Base-by-base conservation (phyloP, 2,113 vertebrate genomes). In the Mastomys coucha region DNA sequence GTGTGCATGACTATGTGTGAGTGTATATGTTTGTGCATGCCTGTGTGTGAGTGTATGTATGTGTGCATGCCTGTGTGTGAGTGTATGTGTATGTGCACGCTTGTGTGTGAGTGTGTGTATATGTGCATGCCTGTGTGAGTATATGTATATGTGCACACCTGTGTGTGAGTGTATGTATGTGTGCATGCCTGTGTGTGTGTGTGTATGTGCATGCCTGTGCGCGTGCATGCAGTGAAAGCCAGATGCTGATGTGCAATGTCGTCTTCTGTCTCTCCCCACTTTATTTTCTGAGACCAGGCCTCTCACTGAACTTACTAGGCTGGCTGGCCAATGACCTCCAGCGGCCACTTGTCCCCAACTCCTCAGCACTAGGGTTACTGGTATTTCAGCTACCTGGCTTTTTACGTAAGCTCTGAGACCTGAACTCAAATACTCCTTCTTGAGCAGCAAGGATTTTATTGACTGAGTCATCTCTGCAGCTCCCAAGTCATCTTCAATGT, bases 31-130 rank as follows among this genome's bases (percentile, higher is more conserved):
- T 12, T 77, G 22, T 24, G 22, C 12, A 16, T 63, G 7, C 60
- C 45, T 45, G 49, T 49, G 42, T 53, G 45, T 51, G 77, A 3
- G 5, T 45, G 45, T 5, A 3, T 45, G 45, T 45, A 3, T 58
- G 56, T 58, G 56, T 45, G 45, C 3, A 5, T 51, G 42, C 6
- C 45, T 45, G 45, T 45, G 45, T 45, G 45, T 45, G 45, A 1
- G 2, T 19, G 28, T 31, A 7, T 10, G 2, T 2, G 45, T 33
- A 5, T 8, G 16, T 24, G 24, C 16, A 24, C 22, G 76, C 0
- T 0, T 22, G 6, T 39, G 58, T 85, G 60, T 63, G 22, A 22
- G 58, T 22, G 20, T 63, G 7, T 11, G 9, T 65, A 26, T 1
- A 7, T 4, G 11, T 67, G 24, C 60, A 63, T 14, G 67, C 2